Percentiles rank a stretch among this genome's conserved stretches.
Evolutionary conservation across 2,797 vertebrate genomes (phyloP).

Genomic region (Helicolenus hilgendorfi): DNA sequence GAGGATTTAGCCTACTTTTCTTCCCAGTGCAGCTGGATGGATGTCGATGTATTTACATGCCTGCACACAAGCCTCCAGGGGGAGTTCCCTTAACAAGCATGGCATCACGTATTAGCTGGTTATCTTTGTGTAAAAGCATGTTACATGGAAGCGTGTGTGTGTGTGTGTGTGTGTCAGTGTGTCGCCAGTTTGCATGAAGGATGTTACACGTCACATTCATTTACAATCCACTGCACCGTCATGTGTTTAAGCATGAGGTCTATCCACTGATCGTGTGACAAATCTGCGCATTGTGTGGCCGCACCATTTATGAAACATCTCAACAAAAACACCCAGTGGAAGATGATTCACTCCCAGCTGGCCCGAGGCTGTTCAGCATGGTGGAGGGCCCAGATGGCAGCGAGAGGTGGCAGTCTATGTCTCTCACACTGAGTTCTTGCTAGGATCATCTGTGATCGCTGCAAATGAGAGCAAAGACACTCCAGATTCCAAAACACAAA

Average conservation of each 20-base stretch:
- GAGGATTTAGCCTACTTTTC: conserved; percentile 64
- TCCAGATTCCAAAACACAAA: not conserved
- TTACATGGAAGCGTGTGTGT: not conserved
- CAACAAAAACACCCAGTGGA: not conserved
- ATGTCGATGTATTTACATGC: conserved; percentile 68
- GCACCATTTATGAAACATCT: not conserved
- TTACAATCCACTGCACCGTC: not conserved
- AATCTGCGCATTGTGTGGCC: not conserved
- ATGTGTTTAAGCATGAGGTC: not conserved
- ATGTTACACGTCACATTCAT: not conserved
- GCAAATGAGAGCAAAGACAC: not conserved
- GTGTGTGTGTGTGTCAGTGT: not conserved
- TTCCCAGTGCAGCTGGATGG: conserved; percentile 57
- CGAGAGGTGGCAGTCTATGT: not conserved
- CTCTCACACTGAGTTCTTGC: not conserved
- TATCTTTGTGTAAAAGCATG: conserved; percentile 52
- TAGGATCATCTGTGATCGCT: not conserved
- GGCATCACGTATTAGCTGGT: conserved; percentile 50
- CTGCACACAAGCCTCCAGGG: conserved; percentile 49
- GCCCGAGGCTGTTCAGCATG: not conserved
- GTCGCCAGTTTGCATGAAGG: not conserved
- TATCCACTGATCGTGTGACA: conserved; percentile 9
- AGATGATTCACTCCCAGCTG: conserved; percentile 2
- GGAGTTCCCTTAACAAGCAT: conserved; percentile 60
- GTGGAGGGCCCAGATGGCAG: conserved; percentile 23